phyloP scores from a whole-genome alignment of 1,140 invertebrate genomes.

The Drosophila bifasciata region DNA sequence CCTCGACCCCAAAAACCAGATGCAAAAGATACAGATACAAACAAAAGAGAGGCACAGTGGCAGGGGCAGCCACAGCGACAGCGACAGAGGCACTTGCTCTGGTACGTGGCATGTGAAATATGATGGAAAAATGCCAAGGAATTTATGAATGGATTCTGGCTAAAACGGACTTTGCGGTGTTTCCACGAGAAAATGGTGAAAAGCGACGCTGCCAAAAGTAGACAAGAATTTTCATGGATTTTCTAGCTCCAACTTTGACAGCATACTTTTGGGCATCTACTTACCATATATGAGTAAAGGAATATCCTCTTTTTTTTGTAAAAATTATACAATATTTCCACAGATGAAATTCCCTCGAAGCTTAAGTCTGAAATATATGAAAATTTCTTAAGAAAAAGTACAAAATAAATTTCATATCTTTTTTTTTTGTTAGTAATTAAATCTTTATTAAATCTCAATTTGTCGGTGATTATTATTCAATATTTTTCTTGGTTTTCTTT shows the following conservation, averaged over 20 bases:
- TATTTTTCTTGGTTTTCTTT: conserved; percentile 51
- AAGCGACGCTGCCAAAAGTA: conserved; percentile 15
- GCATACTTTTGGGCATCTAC: conserved; percentile 22
- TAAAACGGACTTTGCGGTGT: conserved; percentile 4
- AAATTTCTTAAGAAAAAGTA: too few relatives aligned
- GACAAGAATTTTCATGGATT: not conserved
- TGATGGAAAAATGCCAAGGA: conserved; percentile 52
- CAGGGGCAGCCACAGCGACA: not conserved
- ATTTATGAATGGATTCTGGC: conserved; percentile 61
- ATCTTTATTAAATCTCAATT: conserved; percentile 81
- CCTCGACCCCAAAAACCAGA: conserved; percentile 27
- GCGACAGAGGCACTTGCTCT: conserved; percentile 48
- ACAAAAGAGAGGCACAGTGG: conserved; percentile 4
- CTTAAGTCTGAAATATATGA: too few relatives aligned
- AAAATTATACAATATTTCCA: too few relatives aligned
- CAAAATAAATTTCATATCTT: not conserved
- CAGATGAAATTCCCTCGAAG: too few relatives aligned
- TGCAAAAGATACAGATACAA: conserved; percentile 27
- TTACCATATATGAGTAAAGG: too few relatives aligned
- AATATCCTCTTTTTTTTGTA: too few relatives aligned
- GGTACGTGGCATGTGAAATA: conserved; percentile 66
- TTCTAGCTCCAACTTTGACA: not conserved
- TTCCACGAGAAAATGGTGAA: conserved; percentile 3
- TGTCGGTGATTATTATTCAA: conserved; percentile 80
- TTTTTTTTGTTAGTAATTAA: conserved; percentile 73